A percentile compares a stretch with the other conserved stretches of the same genome.
Conservation (phyloP, 1,140 invertebrate species). For the Drosophila repletoides region DNA sequence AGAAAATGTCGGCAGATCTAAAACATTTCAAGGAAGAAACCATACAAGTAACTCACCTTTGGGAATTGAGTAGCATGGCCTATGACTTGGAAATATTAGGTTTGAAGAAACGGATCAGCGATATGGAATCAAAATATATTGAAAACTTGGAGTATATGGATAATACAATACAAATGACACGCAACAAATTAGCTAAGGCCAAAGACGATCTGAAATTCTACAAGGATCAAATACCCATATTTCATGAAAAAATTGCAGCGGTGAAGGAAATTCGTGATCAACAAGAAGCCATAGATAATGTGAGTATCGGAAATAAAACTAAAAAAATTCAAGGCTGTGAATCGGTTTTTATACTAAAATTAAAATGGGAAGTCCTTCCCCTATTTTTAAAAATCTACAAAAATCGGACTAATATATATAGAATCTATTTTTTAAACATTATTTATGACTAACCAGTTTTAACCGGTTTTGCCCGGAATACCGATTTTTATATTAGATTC, state of each 20-base stretch:
- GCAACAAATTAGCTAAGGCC: constrained; percentile 25
- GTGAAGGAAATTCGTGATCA: constrained; percentile 2
- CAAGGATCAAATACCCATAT: constrained; percentile 24
- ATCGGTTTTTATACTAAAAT: neutral
- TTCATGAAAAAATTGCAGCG: constrained; percentile 26
- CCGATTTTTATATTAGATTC: too few relatives aligned
- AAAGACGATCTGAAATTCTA: constrained; percentile 35
- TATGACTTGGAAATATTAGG: constrained; percentile 6
- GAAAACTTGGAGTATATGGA: constrained; percentile 19
- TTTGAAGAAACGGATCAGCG: constrained; percentile 22
- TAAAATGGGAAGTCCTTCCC: too few relatives aligned
- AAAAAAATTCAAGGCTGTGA: neutral
- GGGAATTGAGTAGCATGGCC: neutral
- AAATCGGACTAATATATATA: too few relatives aligned
- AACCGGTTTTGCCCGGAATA: too few relatives aligned
- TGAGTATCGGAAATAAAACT: neutral
- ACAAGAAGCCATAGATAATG: neutral
- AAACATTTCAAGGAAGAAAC: neutral
- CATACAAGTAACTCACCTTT: neutral
- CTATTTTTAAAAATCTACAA: too few relatives aligned
- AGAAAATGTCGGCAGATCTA: constrained; percentile 26
- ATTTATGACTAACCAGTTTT: too few relatives aligned
- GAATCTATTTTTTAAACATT: too few relatives aligned
- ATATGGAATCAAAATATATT: constrained; percentile 28
- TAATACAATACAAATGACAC: constrained; percentile 7